Base-by-base conservation (phyloP, 2,888 invertebrate genomes). In the Deroplatys truncata region DNA sequence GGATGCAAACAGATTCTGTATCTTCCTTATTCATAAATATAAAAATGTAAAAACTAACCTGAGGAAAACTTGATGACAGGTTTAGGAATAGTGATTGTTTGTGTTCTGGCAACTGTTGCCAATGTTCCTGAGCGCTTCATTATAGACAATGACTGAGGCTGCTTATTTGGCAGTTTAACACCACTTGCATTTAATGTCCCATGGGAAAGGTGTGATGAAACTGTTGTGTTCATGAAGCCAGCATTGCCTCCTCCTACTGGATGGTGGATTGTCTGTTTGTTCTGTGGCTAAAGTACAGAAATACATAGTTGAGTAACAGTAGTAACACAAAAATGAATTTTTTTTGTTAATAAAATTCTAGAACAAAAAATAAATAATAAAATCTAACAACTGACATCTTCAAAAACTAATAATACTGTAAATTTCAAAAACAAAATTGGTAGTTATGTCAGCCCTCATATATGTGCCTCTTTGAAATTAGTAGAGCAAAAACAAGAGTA, bases 61-160 rank as follows among this genome's bases (percentile, higher is more conserved):
- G 93, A 95, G 90, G 94, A 93, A 91, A 96, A 96, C 93, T 97
- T 98, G 86, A 97, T 95, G 8, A 97, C 95, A 49, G 97, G 97
- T 92, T 97, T 97, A 0, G 97, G 97, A 91, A 97, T 95, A 31
- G 96, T 95, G 89, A 96, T 96, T 0, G 96, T 94, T 92, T 97
- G 97, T 4, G 96, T 94, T 90, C 95, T 94, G 0, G 96, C 93
- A 2, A 96, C 94, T 90, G 95, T 95, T 3, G 95, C 94, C 16
- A 95, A 94, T 20, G 95, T 93, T 84, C 93, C 94, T 10, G 94
- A 93, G 87, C 94, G 93, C 91, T 95, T 95, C 84, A 91, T 84
- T 43, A 91, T 89, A n/a, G 91, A 89, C 84, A 91, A 9, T 29
- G 86, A 84, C 20, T 88, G 89, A 13, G 83, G 85, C 31, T 89